Percentiles rank a stretch among this genome's conserved stretches.
Evolutionary conservation across 2,113 vertebrate species (phyloP).

Genomic region (Calonectris borealis): DNA sequence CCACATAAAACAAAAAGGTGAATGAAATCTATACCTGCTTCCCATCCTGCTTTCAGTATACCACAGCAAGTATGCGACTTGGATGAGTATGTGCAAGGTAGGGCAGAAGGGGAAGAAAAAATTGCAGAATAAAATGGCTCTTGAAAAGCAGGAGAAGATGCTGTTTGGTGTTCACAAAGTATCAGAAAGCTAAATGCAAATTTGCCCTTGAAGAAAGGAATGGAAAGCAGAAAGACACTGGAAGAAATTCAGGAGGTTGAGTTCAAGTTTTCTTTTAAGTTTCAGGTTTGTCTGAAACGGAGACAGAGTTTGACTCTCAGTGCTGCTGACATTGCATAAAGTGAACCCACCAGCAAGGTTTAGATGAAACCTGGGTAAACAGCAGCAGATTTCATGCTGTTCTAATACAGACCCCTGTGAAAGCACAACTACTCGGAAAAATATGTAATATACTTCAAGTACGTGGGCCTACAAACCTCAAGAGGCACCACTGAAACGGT

Average conservation of each 20-base stretch:
- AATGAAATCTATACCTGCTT: background rate
- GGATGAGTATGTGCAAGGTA: background rate
- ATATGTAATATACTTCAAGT: constrained; percentile 58
- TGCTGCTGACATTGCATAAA: constrained; percentile 55
- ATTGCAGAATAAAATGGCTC: background rate
- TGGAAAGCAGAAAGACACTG: background rate
- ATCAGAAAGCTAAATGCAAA: background rate
- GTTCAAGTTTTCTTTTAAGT: constrained; percentile 18
- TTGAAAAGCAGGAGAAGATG: background rate
- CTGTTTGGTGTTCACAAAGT: background rate
- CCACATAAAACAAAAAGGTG: background rate
- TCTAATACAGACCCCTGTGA: constrained; percentile 64
- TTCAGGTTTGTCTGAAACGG: constrained; percentile 2
- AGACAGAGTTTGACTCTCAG: constrained; percentile 40
- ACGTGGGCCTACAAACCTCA: constrained; percentile 41
- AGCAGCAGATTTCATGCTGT: constrained; percentile 66
- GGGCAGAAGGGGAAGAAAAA: background rate
- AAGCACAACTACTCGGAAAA: constrained; percentile 50
- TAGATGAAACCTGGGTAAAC: constrained; percentile 54
- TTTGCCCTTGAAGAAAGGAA: background rate
- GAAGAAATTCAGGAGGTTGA: background rate
- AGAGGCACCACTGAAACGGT: constrained; percentile 50
- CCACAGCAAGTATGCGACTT: fast-evolving
- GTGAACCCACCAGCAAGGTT: constrained; percentile 30
- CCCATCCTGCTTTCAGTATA: background rate